Evolutionary conservation across 2,113 vertebrate species (phyloP), one percentile per base, ranked within the genome.

Genomic region (Petromus typicus): DNA sequence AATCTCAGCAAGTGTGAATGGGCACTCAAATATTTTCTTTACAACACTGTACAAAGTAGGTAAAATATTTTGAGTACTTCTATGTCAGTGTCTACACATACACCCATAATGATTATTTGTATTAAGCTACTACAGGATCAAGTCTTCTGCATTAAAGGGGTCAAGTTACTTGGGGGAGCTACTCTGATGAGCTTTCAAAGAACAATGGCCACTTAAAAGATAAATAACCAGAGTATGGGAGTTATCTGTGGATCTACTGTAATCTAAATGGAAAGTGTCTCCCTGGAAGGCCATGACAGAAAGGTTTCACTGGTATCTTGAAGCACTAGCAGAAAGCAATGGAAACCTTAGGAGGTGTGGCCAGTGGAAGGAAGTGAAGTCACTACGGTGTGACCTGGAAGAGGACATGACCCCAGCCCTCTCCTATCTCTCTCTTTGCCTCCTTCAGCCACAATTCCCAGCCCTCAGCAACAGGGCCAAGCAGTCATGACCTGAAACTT

Each of bases 121-220:
- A 48, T 57, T 76, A 25, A 80, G 57, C 48, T 32, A 64, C 48
- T 32, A 1, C 11, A 16, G 6, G 57, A 82, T 85, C 88, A 86
- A 93, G 91, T 43, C 92, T 89, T 97, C 64, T 96, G 95, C 87
- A 81, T n/a, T 90, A 91, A 66, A 56, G 11, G 20, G 13, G n/a
- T 25, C 23, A 71, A 86, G 45, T 69, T 17, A 61, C 25, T 32
- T 67, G 51, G 54, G 4, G 12, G 22, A 13, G 67, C 23, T 43
- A 84, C 34, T 40, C 67, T 45, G 34, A 23, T 43, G 18, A 90
- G 45, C n/a, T 84, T 16, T 76, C 12, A 86, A 59, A 87, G 20
- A 88, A 25, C 14, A 45, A 83, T 17, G 27, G 27, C 69, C 85
- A 80, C 30, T 86, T 69, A 80, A 71, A 59, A 86, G 89, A 56